Percentiles rank a stretch among this genome's conserved stretches.
phyloP scores from a whole-genome alignment of 2,113 vertebrate species.

The Copsychus sechellarum region DNA sequence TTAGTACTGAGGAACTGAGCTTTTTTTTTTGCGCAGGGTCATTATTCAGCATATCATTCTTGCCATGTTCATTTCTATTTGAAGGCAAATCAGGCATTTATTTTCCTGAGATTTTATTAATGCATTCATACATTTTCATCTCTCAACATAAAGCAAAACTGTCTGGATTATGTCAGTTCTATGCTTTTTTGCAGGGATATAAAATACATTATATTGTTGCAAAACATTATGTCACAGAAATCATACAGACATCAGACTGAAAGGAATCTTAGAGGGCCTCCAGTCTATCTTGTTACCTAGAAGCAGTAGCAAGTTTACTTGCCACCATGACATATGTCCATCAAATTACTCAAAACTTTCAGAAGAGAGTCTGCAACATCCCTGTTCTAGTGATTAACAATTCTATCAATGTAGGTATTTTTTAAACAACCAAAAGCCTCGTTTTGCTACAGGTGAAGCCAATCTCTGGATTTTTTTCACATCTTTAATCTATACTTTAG shows the following conservation, averaged over 20 bases:
- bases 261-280: not conserved
- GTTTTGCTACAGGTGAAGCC: not conserved
- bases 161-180: not conserved
- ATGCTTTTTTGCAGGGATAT: not conserved
- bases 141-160: slow-evolving; percentile 12
- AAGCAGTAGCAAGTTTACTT: not conserved
- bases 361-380: not conserved
- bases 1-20: slow-evolving; percentile 78
- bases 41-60: slow-evolving; percentile 13
- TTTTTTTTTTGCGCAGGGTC: slow-evolving; percentile 74
- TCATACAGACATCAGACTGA: not conserved
- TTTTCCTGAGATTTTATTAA: slow-evolving; percentile 22
- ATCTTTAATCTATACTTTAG: not conserved
- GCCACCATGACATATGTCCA: not conserved
- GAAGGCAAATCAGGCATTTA: slow-evolving; percentile 10
- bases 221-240: not conserved
- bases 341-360: not conserved
- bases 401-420: not conserved
- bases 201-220: not conserved
- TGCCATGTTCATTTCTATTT: slow-evolving; percentile 15
- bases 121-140: not conserved
- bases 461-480: not conserved
- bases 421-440: not conserved
- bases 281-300: not conserved
- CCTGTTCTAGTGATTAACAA: not conserved